Conservation (phyloP, 2,113 vertebrate genomes). For the Rattus norvegicus region GRCr8 NC_086026.1:80549501-80550000, state of each 20-base stretch:
- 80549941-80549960: neutral
- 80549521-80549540: neutral
- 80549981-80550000: neutral
- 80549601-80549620: neutral
- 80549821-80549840: neutral
- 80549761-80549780: neutral
- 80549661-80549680: neutral
- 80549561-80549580: neutral
- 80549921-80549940: neutral
- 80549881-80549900: neutral
- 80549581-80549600: neutral
- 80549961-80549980: neutral
- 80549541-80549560: neutral
- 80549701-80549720: neutral
- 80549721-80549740: neutral
- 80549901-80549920: neutral
- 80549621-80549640: neutral
- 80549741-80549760: neutral
- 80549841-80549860: neutral
- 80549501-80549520: neutral
- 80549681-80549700: neutral
- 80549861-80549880: too few relatives aligned
- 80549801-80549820: neutral
- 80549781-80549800: neutral
- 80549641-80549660: neutral